Evolutionary conservation across 2,888 invertebrate genomes (phyloP).

Genomic region (Campoplex capitator): DNA sequence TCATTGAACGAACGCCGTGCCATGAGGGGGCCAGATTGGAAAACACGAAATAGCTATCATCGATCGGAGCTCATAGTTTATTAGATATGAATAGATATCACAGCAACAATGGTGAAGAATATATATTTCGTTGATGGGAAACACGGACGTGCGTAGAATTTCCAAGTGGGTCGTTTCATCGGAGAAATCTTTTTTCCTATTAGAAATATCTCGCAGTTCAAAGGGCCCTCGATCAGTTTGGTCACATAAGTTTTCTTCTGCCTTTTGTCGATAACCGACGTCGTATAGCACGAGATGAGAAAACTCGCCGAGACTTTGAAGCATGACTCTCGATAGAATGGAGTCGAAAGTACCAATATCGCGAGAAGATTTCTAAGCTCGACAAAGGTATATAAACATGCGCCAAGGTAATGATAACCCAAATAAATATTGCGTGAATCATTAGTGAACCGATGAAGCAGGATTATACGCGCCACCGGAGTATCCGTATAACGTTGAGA

Average conservation of each 20-base stretch:
- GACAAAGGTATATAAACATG: background rate
- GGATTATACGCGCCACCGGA: constrained; percentile 5
- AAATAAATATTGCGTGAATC: constrained; percentile 44
- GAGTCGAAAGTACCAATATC: background rate
- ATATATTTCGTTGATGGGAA: background rate
- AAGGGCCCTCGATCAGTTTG: background rate
- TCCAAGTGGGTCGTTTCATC: background rate
- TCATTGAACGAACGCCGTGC: constrained; percentile 19
- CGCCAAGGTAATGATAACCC: constrained; percentile 2
- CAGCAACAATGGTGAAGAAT: background rate
- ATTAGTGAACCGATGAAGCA: constrained; percentile 24
- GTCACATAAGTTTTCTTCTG: background rate
- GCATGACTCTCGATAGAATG: background rate
- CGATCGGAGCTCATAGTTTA: background rate
- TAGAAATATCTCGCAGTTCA: background rate
- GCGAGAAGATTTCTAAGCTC: background rate
- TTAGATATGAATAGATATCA: background rate
- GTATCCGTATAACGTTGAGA: constrained; percentile 32
- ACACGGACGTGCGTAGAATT: background rate
- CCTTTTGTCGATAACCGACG: background rate
- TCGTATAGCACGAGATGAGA: background rate
- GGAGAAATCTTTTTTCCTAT: background rate
- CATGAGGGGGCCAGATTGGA: background rate
- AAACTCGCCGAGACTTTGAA: background rate
- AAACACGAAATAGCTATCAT: constrained; percentile 12